phyloP scores from a whole-genome alignment of 1,140 invertebrate species.

The Drosophila tani region DNA sequence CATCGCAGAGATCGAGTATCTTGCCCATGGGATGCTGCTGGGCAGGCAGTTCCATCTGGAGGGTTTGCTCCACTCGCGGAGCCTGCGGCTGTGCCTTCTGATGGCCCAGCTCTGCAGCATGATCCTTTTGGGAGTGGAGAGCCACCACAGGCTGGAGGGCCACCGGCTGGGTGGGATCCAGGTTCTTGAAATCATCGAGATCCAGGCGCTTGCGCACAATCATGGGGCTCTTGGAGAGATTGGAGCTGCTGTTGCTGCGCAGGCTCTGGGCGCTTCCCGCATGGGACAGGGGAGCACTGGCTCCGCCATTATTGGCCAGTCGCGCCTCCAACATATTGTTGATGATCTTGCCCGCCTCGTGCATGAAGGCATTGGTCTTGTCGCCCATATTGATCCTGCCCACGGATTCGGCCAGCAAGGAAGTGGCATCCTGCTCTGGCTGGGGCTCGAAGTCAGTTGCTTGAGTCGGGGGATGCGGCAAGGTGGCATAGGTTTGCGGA shows the following conservation, averaged over 20 bases:
- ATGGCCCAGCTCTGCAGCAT: slow-evolving; percentile 7
- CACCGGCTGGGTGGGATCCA: slow-evolving; percentile 73
- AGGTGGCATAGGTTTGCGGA: slow-evolving; percentile 38
- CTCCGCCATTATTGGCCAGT: slow-evolving; percentile 45
- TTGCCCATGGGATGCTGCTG: slow-evolving; percentile 81
- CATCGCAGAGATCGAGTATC: slow-evolving; percentile 75
- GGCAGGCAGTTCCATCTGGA: slow-evolving; percentile 58
- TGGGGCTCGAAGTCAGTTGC: slow-evolving; percentile 47
- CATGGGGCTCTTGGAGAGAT: slow-evolving; percentile 77
- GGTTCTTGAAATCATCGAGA: slow-evolving; percentile 74
- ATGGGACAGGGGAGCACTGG: slow-evolving; percentile 48
- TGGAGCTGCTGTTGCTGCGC: slow-evolving; percentile 76
- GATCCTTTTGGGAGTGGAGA: slow-evolving; percentile 32
- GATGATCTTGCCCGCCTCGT: slow-evolving; percentile 81
- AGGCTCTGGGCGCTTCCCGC: slow-evolving; percentile 67
- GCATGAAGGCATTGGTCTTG: slow-evolving; percentile 82
- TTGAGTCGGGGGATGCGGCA: slow-evolving; percentile 39
- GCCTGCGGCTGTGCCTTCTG: slow-evolving; percentile 56
- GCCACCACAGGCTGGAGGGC: slow-evolving; percentile 66
- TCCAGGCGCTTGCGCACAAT: slow-evolving; percentile 75
- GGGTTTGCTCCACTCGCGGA: slow-evolving; percentile 41
- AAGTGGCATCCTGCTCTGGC: slow-evolving; percentile 60
- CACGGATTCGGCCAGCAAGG: slow-evolving; percentile 73
- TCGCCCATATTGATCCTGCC: slow-evolving; percentile 75
- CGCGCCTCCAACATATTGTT: slow-evolving; percentile 80